These are phyloP conservation scores for Dromius quadrimaculatus DNA, from an alignment of 2,888 invertebrate species.

Conservation along the genomic window DNA sequence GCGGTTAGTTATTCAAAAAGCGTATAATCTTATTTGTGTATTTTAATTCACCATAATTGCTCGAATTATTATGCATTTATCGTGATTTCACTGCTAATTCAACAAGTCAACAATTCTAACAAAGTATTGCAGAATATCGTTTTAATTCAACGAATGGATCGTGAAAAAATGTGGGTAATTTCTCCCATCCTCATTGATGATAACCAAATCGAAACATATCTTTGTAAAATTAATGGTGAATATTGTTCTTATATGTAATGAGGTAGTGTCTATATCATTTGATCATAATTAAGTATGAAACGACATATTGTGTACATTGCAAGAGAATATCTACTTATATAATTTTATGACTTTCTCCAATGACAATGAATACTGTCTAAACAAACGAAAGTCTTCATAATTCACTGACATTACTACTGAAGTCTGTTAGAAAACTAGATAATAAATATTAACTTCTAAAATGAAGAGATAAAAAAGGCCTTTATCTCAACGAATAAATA, in stretches of 20 bases:
- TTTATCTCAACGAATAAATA: slow-evolving; percentile 24
- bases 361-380: slow-evolving; percentile 18
- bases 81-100: slow-evolving; percentile 14
- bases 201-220: no score
- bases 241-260: no score
- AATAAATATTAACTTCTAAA: slow-evolving; percentile 15
- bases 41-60: slow-evolving; percentile 10
- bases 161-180: no score
- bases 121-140: no score
- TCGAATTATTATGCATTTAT: slow-evolving; percentile 14
- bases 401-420: slow-evolving; percentile 16
- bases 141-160: no score
- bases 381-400: slow-evolving; percentile 25
- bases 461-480: slow-evolving; percentile 28
- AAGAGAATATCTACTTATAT: slow-evolving; percentile 11
- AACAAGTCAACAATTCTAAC: no score
- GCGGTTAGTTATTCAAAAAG: not conserved
- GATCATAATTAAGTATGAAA: no score
- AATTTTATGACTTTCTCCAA: slow-evolving; percentile 32
- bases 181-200: no score
- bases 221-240: no score
- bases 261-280: no score
- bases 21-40: slow-evolving; percentile 8
- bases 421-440: slow-evolving; percentile 23
- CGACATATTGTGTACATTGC: no score